These are phyloP conservation scores for Plebejus argus DNA, from an alignment of 2,888 invertebrate species.

Conservation along the genomic window DNA sequence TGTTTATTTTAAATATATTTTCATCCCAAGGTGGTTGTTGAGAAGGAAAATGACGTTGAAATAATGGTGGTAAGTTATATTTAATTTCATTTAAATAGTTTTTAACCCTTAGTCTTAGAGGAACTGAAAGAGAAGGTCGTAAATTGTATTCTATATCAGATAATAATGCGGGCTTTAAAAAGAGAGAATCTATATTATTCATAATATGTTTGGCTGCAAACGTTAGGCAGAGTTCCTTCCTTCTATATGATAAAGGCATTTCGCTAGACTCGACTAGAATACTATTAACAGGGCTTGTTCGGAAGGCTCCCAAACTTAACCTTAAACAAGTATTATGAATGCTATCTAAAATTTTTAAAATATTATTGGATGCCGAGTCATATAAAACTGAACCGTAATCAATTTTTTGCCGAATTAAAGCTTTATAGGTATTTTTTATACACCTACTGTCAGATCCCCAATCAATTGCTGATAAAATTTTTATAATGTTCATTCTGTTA, in stretches of 20 bases:
- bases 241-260: not conserved
- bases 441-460: not conserved
- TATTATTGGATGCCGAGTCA: not conserved
- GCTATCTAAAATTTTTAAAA: constrained; percentile 1
- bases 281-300: constrained; percentile 1
- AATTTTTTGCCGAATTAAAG: not conserved
- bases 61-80: not conserved
- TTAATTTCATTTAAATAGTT: not conserved
- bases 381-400: not conserved
- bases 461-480: not conserved
- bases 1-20: not conserved
- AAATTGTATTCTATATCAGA: not conserved
- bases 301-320: not conserved
- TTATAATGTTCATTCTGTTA: not conserved
- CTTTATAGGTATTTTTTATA: constrained; percentile 15
- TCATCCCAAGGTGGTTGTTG: not conserved
- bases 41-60: not conserved
- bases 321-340: not conserved
- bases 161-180: not conserved
- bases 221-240: not conserved
- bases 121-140: not conserved
- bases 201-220: not conserved
- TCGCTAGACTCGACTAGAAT: not conserved
- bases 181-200: not conserved
- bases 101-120: not conserved